Percentiles rank a stretch among this genome's conserved stretches.
phyloP scores from a whole-genome alignment of 1,140 invertebrate species.

The Rhyzopertha dominica region DNA sequence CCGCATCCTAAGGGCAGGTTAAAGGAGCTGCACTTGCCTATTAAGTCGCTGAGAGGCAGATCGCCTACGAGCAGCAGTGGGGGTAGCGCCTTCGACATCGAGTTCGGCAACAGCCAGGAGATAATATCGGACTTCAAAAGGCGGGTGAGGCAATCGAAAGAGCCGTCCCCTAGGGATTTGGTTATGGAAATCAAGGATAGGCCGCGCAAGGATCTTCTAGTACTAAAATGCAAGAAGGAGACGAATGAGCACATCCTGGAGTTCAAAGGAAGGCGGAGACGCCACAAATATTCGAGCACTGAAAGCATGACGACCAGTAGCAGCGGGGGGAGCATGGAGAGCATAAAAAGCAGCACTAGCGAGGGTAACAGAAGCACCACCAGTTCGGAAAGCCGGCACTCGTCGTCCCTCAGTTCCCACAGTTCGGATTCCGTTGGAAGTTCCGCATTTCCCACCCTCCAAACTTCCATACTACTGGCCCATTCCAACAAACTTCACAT shows the following conservation, averaged over 20 bases:
- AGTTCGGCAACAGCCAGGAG: slow-evolving; percentile 35
- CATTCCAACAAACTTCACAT: slow-evolving; percentile 74
- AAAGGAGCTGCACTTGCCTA: slow-evolving; percentile 63
- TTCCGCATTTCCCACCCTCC: slow-evolving; percentile 48
- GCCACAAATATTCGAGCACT: slow-evolving; percentile 72
- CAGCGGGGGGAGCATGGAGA: slow-evolving; percentile 79
- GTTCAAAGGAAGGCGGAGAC: slow-evolving; percentile 60
- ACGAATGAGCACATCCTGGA: slow-evolving; percentile 58
- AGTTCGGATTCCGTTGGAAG: slow-evolving; percentile 70
- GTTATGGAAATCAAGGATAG: slow-evolving; percentile 57
- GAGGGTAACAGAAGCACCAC: slow-evolving; percentile 76
- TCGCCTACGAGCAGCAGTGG: slow-evolving; percentile 61
- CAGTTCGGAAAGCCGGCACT: slow-evolving; percentile 72
- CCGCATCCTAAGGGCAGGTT: slow-evolving; percentile 63
- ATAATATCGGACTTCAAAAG: slow-evolving; percentile 46
- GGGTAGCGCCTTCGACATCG: slow-evolving; percentile 49
- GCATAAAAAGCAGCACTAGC: slow-evolving; percentile 72
- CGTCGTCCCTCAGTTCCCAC: slow-evolving; percentile 73
- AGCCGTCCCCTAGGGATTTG: slow-evolving; percentile 20
- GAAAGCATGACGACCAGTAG: slow-evolving; percentile 82
- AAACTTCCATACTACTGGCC: slow-evolving; percentile 49
- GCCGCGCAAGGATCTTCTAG: slow-evolving; percentile 58
- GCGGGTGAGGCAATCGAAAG: slow-evolving; percentile 30
- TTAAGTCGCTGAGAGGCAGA: slow-evolving; percentile 55
- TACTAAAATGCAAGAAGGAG: slow-evolving; percentile 62